These are phyloP conservation scores for Bombus cullumanus DNA, from an alignment of 1,140 invertebrate species.

Conservation along the genomic window DNA sequence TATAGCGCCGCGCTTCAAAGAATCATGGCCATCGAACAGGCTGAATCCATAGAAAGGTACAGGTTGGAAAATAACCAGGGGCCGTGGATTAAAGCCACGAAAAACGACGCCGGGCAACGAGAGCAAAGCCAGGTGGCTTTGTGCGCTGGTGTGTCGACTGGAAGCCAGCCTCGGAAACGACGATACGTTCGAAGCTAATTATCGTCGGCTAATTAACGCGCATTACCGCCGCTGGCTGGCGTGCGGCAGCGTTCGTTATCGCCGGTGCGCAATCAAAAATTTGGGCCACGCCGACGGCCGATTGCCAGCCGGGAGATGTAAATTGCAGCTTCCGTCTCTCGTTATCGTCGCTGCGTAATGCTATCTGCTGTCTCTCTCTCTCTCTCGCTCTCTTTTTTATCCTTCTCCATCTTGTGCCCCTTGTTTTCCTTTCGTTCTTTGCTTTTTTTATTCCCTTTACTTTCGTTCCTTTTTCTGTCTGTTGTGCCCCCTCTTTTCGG, in stretches of 20 bases:
- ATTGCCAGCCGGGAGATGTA: conserved; percentile 17
- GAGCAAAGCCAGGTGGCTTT: not conserved
- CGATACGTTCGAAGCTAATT: conserved; percentile 32
- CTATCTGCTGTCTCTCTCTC: not conserved
- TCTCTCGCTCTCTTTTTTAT: no score
- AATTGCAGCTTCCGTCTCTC: conserved; percentile 22
- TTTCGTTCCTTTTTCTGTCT: not conserved
- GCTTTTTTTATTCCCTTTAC: not conserved
- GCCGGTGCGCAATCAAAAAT: conserved; percentile 29
- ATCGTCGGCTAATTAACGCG: conserved; percentile 39
- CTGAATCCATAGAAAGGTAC: conserved; percentile 14
- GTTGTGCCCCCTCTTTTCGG: not conserved
- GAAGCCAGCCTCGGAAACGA: not conserved
- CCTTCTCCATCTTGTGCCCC: not conserved
- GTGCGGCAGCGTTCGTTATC: conserved; percentile 53
- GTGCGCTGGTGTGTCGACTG: not conserved
- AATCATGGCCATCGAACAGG: not conserved
- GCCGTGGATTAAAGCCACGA: not conserved
- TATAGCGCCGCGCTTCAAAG: conserved; percentile 15
- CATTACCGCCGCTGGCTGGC: conserved; percentile 7
- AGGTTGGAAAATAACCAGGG: conserved; percentile 43
- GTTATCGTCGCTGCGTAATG: conserved; percentile 1
- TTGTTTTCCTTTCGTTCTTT: not conserved
- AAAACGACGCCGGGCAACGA: not conserved
- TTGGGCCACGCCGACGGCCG: not conserved